A percentile compares a stretch with the other conserved stretches of the same genome.
Conservation (phyloP, 2,888 invertebrate genomes). For the Epistrophella euchroma region DNA sequence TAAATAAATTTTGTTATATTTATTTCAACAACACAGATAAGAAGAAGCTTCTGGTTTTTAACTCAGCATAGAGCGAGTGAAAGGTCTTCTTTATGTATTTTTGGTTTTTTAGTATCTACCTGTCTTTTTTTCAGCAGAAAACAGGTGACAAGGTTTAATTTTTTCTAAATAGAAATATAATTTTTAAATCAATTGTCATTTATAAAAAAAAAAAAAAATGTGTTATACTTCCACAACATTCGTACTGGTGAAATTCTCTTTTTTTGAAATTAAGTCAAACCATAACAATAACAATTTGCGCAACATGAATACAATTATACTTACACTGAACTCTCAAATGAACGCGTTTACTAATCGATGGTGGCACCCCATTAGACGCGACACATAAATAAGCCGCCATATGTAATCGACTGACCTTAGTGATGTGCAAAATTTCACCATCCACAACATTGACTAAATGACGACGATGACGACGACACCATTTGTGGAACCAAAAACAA, state of each 20-base stretch:
- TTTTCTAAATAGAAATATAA: no score
- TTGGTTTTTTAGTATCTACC: no score
- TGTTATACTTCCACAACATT: background rate
- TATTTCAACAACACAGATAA: no score
- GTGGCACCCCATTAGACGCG: conserved; percentile 96
- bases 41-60: no score
- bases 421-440: conserved; percentile 93
- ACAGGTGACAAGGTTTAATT: no score
- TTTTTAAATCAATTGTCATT: no score
- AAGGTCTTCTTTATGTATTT: no score
- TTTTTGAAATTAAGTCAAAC: conserved; percentile 15
- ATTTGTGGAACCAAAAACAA: conserved; percentile 23
- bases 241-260: conserved; percentile 16
- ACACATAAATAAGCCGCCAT: conserved; percentile 97
- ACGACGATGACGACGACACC: conserved; percentile 69
- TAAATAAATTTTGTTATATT: no score
- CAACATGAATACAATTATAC: conserved; percentile 81
- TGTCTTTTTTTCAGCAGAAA: no score
- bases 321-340: conserved; percentile 93
- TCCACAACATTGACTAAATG: conserved; percentile 93
- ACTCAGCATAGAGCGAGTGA: no score
- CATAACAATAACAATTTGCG: conserved; percentile 7
- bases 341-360: conserved; percentile 94
- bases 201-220: no score
- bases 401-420: conserved; percentile 94